Conservation (phyloP, 1,140 invertebrate genomes). For the Zaprionus lachaisei region DNA sequence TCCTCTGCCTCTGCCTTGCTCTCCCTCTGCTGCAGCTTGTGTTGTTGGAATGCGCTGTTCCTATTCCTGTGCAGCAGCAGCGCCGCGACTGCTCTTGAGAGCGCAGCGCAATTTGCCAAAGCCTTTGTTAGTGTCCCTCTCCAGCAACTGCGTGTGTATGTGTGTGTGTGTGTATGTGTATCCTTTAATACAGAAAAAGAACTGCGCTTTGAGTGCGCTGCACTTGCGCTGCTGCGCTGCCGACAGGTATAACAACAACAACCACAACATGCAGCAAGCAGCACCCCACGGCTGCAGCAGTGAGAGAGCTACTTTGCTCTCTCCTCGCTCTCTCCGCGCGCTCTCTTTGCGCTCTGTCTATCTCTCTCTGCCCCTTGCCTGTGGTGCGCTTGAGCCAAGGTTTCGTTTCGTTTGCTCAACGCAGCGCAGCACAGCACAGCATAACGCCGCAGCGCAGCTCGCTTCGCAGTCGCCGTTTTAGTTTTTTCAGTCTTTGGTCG, state of each 20-base stretch:
- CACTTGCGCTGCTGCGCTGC: conserved; percentile 69
- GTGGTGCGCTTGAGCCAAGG: conserved; percentile 42
- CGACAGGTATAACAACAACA: conserved; percentile 60
- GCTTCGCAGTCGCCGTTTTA: conserved; percentile 55
- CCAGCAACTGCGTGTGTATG: neutral
- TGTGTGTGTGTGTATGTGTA: conserved; percentile 23
- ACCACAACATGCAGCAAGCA: neutral
- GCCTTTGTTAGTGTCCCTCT: conserved; percentile 60
- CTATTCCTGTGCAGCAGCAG: conserved; percentile 5
- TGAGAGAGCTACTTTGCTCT: conserved; percentile 17
- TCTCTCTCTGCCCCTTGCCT: conserved; percentile 17
- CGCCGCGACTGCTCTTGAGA: conserved; percentile 54
- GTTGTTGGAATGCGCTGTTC: conserved; percentile 39
- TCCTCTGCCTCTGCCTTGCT: conserved; percentile 16
- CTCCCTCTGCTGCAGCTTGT: conserved; percentile 18
- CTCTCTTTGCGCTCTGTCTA: conserved; percentile 13
- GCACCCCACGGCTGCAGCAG: neutral
- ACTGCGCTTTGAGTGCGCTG: conserved; percentile 63
- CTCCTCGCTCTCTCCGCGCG: conserved; percentile 12
- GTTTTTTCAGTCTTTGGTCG: conserved; percentile 72
- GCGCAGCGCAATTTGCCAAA: conserved; percentile 54
- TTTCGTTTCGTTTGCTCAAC: conserved; percentile 55
- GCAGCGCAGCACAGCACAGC: conserved; percentile 1
- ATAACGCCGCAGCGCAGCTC: conserved; percentile 13
- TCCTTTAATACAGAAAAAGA: conserved; percentile 40